Percentiles rank a stretch among this genome's conserved stretches.
Conservation (phyloP, 2,113 vertebrate species). For the Melanerpes formicivorus region DNA sequence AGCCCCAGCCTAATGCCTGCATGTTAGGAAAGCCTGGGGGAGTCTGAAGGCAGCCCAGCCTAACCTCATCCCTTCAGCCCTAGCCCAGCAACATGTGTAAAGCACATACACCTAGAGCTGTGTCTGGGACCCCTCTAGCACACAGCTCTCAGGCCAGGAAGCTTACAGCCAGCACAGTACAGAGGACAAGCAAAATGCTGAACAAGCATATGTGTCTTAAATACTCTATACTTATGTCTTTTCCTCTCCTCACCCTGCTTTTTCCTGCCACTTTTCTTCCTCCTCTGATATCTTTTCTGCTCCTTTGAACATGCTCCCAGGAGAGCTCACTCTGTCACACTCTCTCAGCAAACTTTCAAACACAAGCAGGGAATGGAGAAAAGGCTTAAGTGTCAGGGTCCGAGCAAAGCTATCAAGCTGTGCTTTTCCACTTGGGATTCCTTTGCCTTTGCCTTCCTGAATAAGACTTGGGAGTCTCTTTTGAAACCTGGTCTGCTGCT, state of each 20-base stretch:
- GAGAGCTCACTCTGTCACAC: not conserved
- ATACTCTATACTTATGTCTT: not conserved
- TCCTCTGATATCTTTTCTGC: conserved; percentile 17
- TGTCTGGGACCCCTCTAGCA: not conserved
- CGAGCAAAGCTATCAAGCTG: not conserved
- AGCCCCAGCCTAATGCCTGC: not conserved
- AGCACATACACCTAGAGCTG: not conserved
- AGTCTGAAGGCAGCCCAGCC: not conserved
- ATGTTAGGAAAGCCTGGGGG: not conserved
- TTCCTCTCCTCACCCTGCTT: not conserved
- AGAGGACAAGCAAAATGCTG: not conserved
- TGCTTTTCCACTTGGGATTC: not conserved
- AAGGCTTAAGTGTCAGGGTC: not conserved
- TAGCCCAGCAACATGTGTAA: fast-evolving
- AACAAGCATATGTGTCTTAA: not conserved
- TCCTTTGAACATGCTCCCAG: not conserved
- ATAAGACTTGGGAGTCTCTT: not conserved
- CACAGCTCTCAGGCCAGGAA: not conserved
- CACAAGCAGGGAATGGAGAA: not conserved
- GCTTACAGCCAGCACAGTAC: not conserved
- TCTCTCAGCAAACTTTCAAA: not conserved
- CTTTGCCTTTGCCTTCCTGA: not conserved
- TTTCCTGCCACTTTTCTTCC: conserved; percentile 39
- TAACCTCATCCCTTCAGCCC: not conserved
- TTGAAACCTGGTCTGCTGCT: not conserved